Conservation (phyloP, 2,888 invertebrate genomes). For the Proisotoma minuta region DNA sequence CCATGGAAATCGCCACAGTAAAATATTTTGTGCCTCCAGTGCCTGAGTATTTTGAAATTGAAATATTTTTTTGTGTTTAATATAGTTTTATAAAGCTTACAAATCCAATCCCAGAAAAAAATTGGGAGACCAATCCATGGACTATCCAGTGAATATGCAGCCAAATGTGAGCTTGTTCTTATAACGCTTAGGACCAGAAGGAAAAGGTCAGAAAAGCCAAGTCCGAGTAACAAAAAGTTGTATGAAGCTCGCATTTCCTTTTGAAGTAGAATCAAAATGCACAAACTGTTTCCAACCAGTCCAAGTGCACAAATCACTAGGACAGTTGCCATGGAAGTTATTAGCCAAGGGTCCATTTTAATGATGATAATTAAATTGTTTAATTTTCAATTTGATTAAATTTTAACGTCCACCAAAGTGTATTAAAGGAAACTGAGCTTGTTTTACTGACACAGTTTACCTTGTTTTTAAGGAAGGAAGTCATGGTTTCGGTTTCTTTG, state of each 20-base stretch:
- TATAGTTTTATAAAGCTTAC: slow-evolving; percentile 16
- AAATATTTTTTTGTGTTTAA: not conserved
- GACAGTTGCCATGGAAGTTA: too few relatives aligned
- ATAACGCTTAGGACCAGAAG: slow-evolving; percentile 20
- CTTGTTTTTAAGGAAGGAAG: too few relatives aligned
- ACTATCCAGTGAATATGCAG: not conserved
- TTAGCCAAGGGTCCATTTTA: too few relatives aligned
- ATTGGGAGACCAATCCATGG: not conserved
- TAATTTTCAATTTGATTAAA: too few relatives aligned
- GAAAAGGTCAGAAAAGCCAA: slow-evolving; percentile 19
- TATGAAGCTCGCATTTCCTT: slow-evolving; percentile 6
- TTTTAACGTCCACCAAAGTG: too few relatives aligned
- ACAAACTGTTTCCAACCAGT: slow-evolving; percentile 15
- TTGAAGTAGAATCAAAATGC: slow-evolving; percentile 4
- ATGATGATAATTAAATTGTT: too few relatives aligned
- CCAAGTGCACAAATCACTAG: slow-evolving; percentile 16
- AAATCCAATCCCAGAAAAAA: slow-evolving; percentile 34
- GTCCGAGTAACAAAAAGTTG: slow-evolving; percentile 12
- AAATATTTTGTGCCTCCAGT: slow-evolving; percentile 27
- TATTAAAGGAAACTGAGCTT: too few relatives aligned
- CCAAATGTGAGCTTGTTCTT: slow-evolving; percentile 2
- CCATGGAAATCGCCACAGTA: slow-evolving; percentile 31
- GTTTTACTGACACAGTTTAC: too few relatives aligned
- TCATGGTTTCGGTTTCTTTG: too few relatives aligned
- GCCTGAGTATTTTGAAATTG: slow-evolving; percentile 4